Evolutionary conservation across 2,797 vertebrate genomes (phyloP), one percentile per base, ranked within the genome.

Genomic region (Erethizon dorsatum): DNA sequence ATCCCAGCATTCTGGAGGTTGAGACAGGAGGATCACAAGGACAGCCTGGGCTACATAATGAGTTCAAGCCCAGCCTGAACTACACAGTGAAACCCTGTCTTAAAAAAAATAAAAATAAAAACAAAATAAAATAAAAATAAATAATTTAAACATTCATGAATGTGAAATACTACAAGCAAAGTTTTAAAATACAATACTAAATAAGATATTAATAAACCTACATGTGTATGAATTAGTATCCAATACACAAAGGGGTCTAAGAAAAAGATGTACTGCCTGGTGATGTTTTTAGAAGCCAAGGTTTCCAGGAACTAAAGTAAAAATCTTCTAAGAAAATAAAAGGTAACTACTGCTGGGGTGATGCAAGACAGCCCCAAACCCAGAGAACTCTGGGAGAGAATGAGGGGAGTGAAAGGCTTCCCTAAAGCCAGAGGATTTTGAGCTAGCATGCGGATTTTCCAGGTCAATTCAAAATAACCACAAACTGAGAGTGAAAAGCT

Each of bases 401-500:
- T 87, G 52, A 94, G n/a, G 47, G 24, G 17, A 67, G 69, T 41
- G 6, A 83, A 92, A 92, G 26, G 15, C 67, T 90, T 57, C n/a
- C 83, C 69, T n/a, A 69, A 47, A 71, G 50, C 37, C 63, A 84
- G 75, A 50, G 28, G 41, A 54, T 47, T 85, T 6, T 85, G 24
- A 80, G 67, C 3, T 67, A 54, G 57, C 28, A n/a, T 2, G 14
- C 9, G 17, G 93, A 20, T 56, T 77, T 71, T n/a, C 78, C 28
- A 33, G 52, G 33, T 52, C 69, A 90, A 79, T 37, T 83, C 26
- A 92, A 93, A 94, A 79, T 65, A 45, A 93, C 69, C 37, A 90
- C 50, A 95, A n/a, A n/a, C 33, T 50, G 56, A 94, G n/a, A 88
- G 56, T 54, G 61, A 94, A 80, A 50, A 95, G 18, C 5, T 95